Conservation (phyloP, 2,113 vertebrate species). For the Atractosteus spatula region DNA sequence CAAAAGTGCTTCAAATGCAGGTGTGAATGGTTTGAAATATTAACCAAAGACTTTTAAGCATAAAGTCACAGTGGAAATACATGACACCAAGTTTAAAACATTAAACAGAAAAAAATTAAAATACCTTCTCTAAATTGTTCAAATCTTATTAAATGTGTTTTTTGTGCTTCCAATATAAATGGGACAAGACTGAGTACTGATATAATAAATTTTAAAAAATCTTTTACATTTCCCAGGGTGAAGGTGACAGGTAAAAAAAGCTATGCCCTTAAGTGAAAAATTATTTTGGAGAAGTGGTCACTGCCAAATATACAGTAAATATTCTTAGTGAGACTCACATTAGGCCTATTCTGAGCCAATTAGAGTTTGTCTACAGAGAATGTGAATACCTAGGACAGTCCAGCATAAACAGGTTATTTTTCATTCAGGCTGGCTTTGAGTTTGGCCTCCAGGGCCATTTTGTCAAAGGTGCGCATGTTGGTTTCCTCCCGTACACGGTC, state of each 20-base stretch:
- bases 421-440: slow-evolving; percentile 85
- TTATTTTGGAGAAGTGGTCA: slow-evolving; percentile 31
- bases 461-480: slow-evolving; percentile 90
- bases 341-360: slow-evolving; percentile 29
- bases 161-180: too few relatives aligned
- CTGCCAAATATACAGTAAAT: slow-evolving; percentile 26
- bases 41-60: too few relatives aligned
- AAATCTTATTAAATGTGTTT: too few relatives aligned
- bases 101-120: too few relatives aligned
- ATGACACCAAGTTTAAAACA: too few relatives aligned
- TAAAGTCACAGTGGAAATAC: too few relatives aligned
- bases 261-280: slow-evolving; percentile 23
- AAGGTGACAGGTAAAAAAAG: slow-evolving; percentile 15
- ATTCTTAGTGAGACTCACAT: slow-evolving; percentile 36
- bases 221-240: not conserved
- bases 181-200: too few relatives aligned
- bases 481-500: slow-evolving; percentile 92
- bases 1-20: too few relatives aligned
- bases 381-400: slow-evolving; percentile 20
- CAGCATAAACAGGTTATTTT: slow-evolving; percentile 62
- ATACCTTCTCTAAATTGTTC: too few relatives aligned
- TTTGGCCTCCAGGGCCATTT: slow-evolving; percentile 93
- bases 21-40: too few relatives aligned
- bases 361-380: not conserved
- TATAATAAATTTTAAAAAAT: too few relatives aligned